Percentiles rank a stretch among this genome's conserved stretches.
phyloP scores from a whole-genome alignment of 2,797 vertebrate species.

The Dermochelys coriacea region DNA sequence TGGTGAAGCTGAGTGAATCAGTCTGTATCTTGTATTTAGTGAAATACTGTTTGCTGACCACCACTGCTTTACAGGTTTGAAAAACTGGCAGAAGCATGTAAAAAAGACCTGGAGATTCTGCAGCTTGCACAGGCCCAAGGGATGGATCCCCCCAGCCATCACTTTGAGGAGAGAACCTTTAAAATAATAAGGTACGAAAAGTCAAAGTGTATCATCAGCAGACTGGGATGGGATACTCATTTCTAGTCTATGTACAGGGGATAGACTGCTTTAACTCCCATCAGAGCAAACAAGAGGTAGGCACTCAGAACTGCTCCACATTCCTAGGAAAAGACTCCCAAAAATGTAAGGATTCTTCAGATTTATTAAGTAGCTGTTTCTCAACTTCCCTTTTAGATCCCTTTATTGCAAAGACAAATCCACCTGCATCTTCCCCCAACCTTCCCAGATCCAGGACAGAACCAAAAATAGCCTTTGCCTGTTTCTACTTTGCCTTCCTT shows the following conservation, averaged over 20 bases:
- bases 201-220: not conserved
- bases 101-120: slow-evolving; percentile 91
- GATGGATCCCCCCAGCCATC: slow-evolving; percentile 92
- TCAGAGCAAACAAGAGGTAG: not conserved
- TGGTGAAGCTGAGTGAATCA: not conserved
- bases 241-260: not conserved
- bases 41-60: not conserved
- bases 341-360: not conserved
- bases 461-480: not conserved
- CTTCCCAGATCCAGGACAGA: not conserved
- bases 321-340: not conserved
- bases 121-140: slow-evolving; percentile 90
- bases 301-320: not conserved
- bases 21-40: not conserved
- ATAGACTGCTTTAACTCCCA: not conserved
- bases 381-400: not conserved
- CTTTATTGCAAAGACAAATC: slow-evolving; percentile 3
- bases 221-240: not conserved
- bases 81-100: slow-evolving; percentile 92
- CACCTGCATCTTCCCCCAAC: not conserved
- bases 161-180: slow-evolving; percentile 93
- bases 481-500: not conserved
- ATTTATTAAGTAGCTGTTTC: not conserved
- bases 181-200: slow-evolving; percentile 89
- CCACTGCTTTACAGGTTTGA: slow-evolving; percentile 87